Evolutionary conservation across 2,113 vertebrate species (phyloP), one percentile per base, ranked within the genome.

Genomic region (Malurus alboscapulatus): DNA sequence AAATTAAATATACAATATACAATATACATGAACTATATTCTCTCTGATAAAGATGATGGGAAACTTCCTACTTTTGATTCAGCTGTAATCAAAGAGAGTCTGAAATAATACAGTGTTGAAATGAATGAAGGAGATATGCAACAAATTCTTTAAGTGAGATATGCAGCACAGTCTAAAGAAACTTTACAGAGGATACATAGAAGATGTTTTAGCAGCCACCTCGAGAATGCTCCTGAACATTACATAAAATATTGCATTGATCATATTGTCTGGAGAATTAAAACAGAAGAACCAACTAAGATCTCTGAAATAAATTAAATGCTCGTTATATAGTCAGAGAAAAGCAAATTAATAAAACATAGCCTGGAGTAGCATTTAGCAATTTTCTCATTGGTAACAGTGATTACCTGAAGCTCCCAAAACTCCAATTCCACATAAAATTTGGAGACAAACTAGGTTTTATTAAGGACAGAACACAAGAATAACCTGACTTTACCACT

Each of bases 11-110:
- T 84, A 72, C 34, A 24, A 14, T 40, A 16, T 85, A 72, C 34
- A 24, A 14, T 40, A 38, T 59, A 48, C 8, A 61, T 89, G 45
- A 96, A 85, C 67, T 24, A 29, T 30, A 48, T 19, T 62, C 68
- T 84, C 81, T 90, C 13, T 40, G 38, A 85, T 84, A 48, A 54
- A 84, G 44, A 79, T 87, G 14, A 90, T 81, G 32, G 25, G 68
- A 93, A 90, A 83, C 30, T 42, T 73, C 66, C 7, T 30, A 12
- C 8, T 86, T 88, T 91, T 91, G 44, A 69, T 19, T 63, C 76
- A 93, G 73, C 57, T 84, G 10, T 22, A 94, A 45, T 72, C 63
- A 95, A 95, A 87, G 12, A 86, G 36, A 84, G 50, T 83, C 50
- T 79, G 47, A 91, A 94, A 76, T 36, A 51, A 86, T 51, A 15